Percentiles rank a stretch among this genome's conserved stretches.
These are phyloP conservation scores for Myocastor coypus DNA, from an alignment of 2,113 vertebrate species.

Conservation along the genomic window DNA sequence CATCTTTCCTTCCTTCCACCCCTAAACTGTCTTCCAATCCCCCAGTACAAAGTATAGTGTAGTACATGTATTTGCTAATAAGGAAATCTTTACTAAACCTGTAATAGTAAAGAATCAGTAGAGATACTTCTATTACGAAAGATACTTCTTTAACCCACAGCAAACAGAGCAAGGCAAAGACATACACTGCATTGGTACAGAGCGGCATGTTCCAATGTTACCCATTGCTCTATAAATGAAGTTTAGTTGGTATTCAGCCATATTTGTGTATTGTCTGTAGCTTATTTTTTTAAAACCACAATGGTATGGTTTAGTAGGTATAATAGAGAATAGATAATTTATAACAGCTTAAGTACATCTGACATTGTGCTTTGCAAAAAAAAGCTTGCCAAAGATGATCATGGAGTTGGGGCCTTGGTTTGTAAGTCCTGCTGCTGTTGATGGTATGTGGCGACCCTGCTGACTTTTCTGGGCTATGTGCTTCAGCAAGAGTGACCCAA, in stretches of 20 bases:
- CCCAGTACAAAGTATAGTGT: not conserved
- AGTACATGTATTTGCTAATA: not conserved
- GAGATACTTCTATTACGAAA: not conserved
- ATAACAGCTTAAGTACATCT: not conserved
- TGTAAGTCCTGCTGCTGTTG: not conserved
- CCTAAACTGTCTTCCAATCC: not conserved
- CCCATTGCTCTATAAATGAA: not conserved
- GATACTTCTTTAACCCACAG: not conserved
- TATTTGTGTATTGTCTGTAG: not conserved
- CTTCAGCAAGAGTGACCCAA: not conserved
- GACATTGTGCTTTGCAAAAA: not conserved
- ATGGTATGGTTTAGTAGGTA: rapidly evolving
- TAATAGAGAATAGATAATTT: not conserved
- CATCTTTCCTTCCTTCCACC: not conserved
- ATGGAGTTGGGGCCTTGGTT: not conserved
- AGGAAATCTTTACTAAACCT: not conserved
- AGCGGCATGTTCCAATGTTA: rapidly evolving
- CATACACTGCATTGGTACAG: rapidly evolving
- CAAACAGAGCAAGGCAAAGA: not conserved
- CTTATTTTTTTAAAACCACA: not conserved
- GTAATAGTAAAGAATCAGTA: not conserved
- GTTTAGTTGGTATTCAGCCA: not conserved
- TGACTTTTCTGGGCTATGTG: not conserved
- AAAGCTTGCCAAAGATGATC: not conserved
- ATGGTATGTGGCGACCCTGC: not conserved